phyloP scores from a whole-genome alignment of 2,113 vertebrate genomes.

The Corythornis madagascariensis region DNA sequence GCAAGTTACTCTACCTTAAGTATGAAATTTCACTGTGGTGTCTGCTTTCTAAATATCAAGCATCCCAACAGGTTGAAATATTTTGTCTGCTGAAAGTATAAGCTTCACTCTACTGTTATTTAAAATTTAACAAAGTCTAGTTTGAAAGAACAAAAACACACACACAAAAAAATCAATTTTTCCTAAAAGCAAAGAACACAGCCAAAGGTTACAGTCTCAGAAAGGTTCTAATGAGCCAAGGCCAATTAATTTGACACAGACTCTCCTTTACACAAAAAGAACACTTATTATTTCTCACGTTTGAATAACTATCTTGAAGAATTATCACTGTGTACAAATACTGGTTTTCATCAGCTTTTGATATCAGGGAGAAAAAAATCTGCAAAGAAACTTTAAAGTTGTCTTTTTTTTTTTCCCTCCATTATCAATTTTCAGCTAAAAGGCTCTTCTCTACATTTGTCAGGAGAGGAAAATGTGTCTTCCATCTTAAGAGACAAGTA shows the following conservation, averaged over 20 bases:
- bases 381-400: not conserved
- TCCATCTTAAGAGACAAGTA: not conserved
- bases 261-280: not conserved
- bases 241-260: not conserved
- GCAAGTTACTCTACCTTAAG: not conserved
- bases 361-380: not conserved
- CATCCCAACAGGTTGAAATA: not conserved
- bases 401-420: not conserved
- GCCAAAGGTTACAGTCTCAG: not conserved
- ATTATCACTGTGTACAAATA: not conserved
- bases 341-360: not conserved
- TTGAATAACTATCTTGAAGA: not conserved
- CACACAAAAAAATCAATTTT: not conserved
- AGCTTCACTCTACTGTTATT: not conserved
- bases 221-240: not conserved
- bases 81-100: not conserved
- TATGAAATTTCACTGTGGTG: not conserved
- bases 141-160: not conserved
- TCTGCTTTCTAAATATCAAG: not conserved
- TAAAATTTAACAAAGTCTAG: not conserved
- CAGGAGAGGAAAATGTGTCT: not conserved
- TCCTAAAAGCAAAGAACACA: not conserved
- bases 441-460: not conserved
- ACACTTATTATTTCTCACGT: not conserved
- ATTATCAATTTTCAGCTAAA: not conserved